Base-by-base conservation (phyloP, 2,888 invertebrate species). In the Elgonia sp. region DNA sequence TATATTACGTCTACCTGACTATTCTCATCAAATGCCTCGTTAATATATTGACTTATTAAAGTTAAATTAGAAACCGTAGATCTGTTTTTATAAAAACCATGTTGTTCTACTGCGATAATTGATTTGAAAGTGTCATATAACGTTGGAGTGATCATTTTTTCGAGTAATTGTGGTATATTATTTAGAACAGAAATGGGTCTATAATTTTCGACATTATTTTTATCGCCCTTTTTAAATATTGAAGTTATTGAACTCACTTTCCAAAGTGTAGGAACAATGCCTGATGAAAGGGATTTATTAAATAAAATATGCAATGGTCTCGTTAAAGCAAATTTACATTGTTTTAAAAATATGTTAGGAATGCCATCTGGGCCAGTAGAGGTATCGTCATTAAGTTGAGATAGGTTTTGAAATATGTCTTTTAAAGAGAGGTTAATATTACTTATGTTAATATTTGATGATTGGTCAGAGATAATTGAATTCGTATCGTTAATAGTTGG, bases 151-250 rank as follows among this genome's bases (percentile, higher is more conserved):
- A 60, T 16, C 60, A 60, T 7, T 16, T 60, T 60, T 16, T 60
- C 60, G 20, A 60, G 20, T 16, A 60, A 60, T 16, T 60, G 14
- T 21, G 60, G 60, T 9, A 60, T 60, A 10, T 18, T 20, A 16
- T 60, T 60, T 21, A 60, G 12, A 60, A 60, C 20, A 10, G 60
- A 60, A 29, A 60, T 60, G 20, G 60, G 60, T 60, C 60, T 60
- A 60, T 60, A 60, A 16, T 60, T 60, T 60, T 60, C 60, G 29
- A 60, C 60, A 8, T 21, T 12, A 21, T 29, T 18, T 60, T 12
- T 14, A 60, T 14, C 60, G 16, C 60, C 60, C 60, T 60, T 60
- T 29, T 60, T 60, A 8, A 60, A 60, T 14, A 20, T 29, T 12
- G 60, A 21, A 14, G 20, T 60, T 20, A 60, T 60, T 14, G 60